A percentile compares a stretch with the other conserved stretches of the same genome.
Conservation (phyloP, 2,797 vertebrate species). For the Sphenopsis melanotis region DNA sequence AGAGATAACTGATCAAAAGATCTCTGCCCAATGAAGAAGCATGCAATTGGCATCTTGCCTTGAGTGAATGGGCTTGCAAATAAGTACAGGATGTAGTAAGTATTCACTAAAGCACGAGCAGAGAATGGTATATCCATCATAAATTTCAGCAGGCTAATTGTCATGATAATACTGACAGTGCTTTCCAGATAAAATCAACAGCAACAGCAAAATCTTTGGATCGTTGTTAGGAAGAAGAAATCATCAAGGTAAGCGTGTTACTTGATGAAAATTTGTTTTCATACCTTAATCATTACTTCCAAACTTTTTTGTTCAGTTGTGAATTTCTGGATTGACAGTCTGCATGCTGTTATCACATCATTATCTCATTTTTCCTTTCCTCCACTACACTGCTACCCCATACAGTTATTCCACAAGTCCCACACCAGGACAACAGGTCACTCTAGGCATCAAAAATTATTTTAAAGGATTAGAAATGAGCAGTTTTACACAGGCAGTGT, state of each 20-base stretch:
- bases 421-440: neutral
- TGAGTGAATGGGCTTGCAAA: neutral
- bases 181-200: neutral
- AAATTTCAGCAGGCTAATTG: neutral
- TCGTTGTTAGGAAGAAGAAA: neutral
- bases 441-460: neutral
- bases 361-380: rapidly evolving
- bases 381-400: neutral
- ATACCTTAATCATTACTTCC: neutral
- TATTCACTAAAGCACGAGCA: neutral
- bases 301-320: neutral
- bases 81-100: neutral
- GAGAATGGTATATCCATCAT: neutral
- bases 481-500: neutral
- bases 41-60: neutral
- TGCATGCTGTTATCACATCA: neutral
- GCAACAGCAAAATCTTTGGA: neutral
- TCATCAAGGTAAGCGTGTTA: neutral
- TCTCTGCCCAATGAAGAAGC: neutral
- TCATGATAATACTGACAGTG: neutral
- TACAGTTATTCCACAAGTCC: neutral
- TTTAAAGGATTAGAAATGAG: neutral
- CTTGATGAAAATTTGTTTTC: neutral
- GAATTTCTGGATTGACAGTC: neutral
- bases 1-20: neutral